A percentile compares a stretch with the other conserved stretches of the same genome.
Conservation (phyloP, 2,888 invertebrate genomes). For the Apotomis betuletana region DNA sequence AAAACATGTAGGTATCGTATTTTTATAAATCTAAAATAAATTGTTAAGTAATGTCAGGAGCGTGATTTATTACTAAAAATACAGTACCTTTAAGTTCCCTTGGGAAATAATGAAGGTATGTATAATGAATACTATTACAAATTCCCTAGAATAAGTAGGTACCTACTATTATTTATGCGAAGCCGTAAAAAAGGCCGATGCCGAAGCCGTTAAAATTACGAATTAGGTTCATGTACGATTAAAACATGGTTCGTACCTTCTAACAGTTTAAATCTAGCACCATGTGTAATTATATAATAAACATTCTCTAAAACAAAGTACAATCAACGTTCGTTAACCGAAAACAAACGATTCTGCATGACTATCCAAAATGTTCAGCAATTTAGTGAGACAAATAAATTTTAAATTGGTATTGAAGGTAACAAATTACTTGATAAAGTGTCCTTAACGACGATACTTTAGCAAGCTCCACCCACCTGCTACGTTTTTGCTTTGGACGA, state of each 20-base stretch:
- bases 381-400: constrained; percentile 58
- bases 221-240: no score
- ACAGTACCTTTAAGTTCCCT: no score
- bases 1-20: no score
- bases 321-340: background rate
- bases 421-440: constrained; percentile 83
- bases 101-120: no score
- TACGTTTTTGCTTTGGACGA: constrained; percentile 67
- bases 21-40: no score
- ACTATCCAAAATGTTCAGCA: constrained; percentile 40
- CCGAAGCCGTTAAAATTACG: no score
- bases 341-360: constrained; percentile 25
- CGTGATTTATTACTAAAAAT: no score
- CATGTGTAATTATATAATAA: background rate
- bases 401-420: constrained; percentile 73
- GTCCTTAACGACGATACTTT: constrained; percentile 79
- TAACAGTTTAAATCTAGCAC: background rate
- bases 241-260: background rate
- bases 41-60: no score
- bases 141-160: no score
- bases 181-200: no score
- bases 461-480: constrained; percentile 74
- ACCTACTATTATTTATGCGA: no score
- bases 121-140: no score
- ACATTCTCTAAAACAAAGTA: background rate